Conservation (phyloP, 2,113 vertebrate genomes). For the Proterorhinus semilunaris region DNA sequence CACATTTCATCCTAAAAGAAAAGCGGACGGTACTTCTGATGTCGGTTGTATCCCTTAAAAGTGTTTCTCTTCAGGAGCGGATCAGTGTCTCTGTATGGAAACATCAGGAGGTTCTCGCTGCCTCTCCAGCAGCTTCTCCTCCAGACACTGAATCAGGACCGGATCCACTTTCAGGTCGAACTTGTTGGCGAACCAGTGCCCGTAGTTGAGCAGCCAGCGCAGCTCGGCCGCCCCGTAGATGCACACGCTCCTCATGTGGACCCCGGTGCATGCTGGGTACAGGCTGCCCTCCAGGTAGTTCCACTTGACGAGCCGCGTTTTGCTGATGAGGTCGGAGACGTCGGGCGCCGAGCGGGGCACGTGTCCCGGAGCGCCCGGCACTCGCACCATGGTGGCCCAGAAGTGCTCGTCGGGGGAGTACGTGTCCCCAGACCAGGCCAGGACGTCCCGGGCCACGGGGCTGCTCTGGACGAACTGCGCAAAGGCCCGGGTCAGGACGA, state of each 20-base stretch:
- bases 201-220: conserved; percentile 87
- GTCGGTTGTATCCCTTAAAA: no score
- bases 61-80: no score
- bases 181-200: conserved; percentile 96
- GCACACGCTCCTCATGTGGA: conserved; percentile 88
- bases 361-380: conserved; percentile 85
- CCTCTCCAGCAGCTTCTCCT: conserved; percentile 83
- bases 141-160: conserved; percentile 85
- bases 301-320: conserved; percentile 94
- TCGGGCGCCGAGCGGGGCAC: conserved; percentile 77
- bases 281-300: conserved; percentile 84
- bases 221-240: conserved; percentile 90
- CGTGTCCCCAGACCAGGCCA: conserved; percentile 88
- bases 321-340: conserved; percentile 87
- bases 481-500: conserved; percentile 85
- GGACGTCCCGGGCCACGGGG: conserved; percentile 81
- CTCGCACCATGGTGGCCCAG: conserved; percentile 87
- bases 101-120: no score
- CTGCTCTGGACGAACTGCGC: conserved; percentile 75
- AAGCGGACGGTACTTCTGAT: no score
- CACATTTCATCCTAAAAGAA: no score
- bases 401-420: conserved; percentile 95
- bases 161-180: conserved; percentile 93
- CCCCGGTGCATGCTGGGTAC: conserved; percentile 89
- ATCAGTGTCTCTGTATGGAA: no score